Conservation (phyloP, 2,888 invertebrate genomes). For the Ecliptopera silaceata region DNA sequence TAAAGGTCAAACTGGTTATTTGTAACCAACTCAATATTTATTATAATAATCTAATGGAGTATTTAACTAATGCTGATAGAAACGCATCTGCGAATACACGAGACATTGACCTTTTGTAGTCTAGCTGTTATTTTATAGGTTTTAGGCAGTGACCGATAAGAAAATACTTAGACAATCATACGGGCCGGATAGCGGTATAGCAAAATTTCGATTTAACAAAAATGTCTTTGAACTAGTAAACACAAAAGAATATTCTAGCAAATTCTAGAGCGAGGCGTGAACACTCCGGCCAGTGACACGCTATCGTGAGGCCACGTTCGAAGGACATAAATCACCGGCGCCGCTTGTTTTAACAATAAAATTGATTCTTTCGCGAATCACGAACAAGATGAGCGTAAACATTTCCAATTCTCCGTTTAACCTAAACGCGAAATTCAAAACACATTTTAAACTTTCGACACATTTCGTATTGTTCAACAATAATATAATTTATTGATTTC, state of each 20-base stretch:
- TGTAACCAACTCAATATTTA: constrained; percentile 19
- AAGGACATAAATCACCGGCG: constrained; percentile 73
- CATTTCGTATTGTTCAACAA: constrained; percentile 17
- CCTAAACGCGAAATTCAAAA: constrained; percentile 24
- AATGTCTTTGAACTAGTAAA: constrained; percentile 59
- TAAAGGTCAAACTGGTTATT: constrained; percentile 45
- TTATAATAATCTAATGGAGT: constrained; percentile 19
- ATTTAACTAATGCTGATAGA: constrained; percentile 7
- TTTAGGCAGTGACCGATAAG: constrained; percentile 30
- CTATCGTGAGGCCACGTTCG: constrained; percentile 72
- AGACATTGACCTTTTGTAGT: constrained; percentile 32
- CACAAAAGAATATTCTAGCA: constrained; percentile 74
- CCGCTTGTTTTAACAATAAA: constrained; percentile 79
- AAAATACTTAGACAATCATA: constrained; percentile 19
- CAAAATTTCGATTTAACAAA: constrained; percentile 32
- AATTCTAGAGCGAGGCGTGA: constrained; percentile 74
- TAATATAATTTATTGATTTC: constrained; percentile 24
- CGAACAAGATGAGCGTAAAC: constrained; percentile 52
- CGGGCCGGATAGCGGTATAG: constrained; percentile 19
- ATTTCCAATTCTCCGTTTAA: constrained; percentile 40
- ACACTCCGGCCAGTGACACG: constrained; percentile 70
- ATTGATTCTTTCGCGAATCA: constrained; percentile 74
- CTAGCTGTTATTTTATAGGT: constrained; percentile 14
- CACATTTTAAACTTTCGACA: constrained; percentile 24
- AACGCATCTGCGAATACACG: constrained; percentile 17